These are phyloP conservation scores for Semicossyphus pulcher DNA, from an alignment of 2,113 vertebrate genomes.

Conservation along the genomic window DNA sequence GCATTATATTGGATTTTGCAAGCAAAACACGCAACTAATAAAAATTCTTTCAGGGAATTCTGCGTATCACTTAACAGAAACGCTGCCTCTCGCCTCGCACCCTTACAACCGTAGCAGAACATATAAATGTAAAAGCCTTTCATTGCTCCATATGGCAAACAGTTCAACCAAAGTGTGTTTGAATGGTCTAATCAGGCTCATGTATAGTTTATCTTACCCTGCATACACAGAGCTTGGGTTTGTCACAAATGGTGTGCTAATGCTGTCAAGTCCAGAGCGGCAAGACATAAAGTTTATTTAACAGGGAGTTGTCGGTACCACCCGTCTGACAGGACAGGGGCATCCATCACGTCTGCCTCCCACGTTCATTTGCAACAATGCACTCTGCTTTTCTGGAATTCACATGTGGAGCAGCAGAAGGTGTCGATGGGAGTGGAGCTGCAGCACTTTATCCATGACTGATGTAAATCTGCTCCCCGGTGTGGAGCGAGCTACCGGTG, in stretches of 20 bases:
- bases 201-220: slow-evolving; percentile 37
- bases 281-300: slow-evolving; percentile 43
- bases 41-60: slow-evolving; percentile 41
- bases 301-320: slow-evolving; percentile 29
- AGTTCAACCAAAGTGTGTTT: slow-evolving; percentile 51
- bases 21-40: slow-evolving; percentile 48
- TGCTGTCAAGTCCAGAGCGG: slow-evolving; percentile 3
- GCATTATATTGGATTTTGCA: slow-evolving; percentile 49
- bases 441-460: slow-evolving; percentile 41
- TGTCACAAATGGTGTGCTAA: slow-evolving; percentile 20
- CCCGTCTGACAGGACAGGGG: slow-evolving; percentile 41
- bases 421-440: slow-evolving; percentile 23
- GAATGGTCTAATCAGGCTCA: slow-evolving; percentile 46
- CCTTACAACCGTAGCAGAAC: slow-evolving; percentile 35
- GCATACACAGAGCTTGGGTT: slow-evolving; percentile 6
- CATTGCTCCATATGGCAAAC: slow-evolving; percentile 70
- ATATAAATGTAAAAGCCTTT: slow-evolving; percentile 50
- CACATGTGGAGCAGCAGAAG: slow-evolving; percentile 30
- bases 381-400: slow-evolving; percentile 27
- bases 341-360: slow-evolving; percentile 67
- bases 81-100: slow-evolving; percentile 3
- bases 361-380: slow-evolving; percentile 34
- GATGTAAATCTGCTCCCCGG: slow-evolving; percentile 44
- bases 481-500: slow-evolving; percentile 36
- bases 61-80: slow-evolving; percentile 37